A percentile compares a stretch with the other conserved stretches of the same genome.
phyloP scores from a whole-genome alignment of 2,888 invertebrate species.

The Ichneumoninae sp. region DNA sequence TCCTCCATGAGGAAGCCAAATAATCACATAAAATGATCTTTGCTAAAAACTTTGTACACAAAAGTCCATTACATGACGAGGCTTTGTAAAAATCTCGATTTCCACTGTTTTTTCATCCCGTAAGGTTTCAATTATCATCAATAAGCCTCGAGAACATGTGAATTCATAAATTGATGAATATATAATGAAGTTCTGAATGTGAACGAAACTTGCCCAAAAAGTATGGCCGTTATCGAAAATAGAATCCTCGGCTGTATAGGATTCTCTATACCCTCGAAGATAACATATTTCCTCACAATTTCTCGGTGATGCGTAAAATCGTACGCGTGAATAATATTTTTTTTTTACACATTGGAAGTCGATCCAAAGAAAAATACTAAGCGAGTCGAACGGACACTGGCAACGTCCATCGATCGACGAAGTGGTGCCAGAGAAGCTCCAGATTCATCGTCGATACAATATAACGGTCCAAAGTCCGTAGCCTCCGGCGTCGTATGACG shows the following conservation, averaged over 20 bases:
- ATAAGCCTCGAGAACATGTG: neutral
- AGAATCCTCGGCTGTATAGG: neutral
- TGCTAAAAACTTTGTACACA: too few relatives aligned
- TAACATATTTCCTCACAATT: too few relatives aligned
- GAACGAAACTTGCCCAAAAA: neutral
- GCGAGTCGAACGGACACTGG: slow-evolving; percentile 6
- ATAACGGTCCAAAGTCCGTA: slow-evolving; percentile 62
- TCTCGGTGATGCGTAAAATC: neutral
- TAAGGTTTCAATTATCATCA: too few relatives aligned
- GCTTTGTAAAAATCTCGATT: too few relatives aligned
- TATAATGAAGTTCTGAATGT: slow-evolving; percentile 6
- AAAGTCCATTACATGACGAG: too few relatives aligned
- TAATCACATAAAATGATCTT: too few relatives aligned
- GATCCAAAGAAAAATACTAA: neutral
- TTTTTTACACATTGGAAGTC: neutral
- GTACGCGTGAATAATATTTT: neutral
- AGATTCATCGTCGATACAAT: slow-evolving; percentile 57
- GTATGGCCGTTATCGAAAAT: slow-evolving; percentile 26
- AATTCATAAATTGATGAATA: neutral
- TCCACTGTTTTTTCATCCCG: too few relatives aligned
- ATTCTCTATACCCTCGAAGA: neutral
- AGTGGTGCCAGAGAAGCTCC: slow-evolving; percentile 19
- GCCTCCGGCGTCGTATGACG: slow-evolving; percentile 48
- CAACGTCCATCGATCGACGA: slow-evolving; percentile 42
- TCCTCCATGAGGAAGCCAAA: too few relatives aligned